Evolutionary conservation across 30 jellyfish, hydroid and myxozoan species (phyloP), one percentile per base, ranked within the genome.

Genomic region (Hydractinia symbiolongicarpus): DNA sequence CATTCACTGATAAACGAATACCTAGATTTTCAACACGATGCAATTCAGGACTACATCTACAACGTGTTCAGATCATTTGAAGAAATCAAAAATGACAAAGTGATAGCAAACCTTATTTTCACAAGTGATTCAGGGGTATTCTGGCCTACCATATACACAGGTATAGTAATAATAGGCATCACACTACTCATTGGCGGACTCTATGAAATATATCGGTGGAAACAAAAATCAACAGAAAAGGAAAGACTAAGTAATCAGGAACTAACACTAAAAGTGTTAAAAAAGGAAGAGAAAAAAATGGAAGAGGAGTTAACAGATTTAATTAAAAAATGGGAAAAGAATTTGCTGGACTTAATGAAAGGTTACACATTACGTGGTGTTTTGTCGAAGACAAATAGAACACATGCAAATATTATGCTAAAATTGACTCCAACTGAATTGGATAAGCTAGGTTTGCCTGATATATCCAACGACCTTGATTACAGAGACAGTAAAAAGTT

Each of bases 71-170:
- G 54, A 44, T 58, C 82, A 16, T 49, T 79, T 5, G 81, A 64
- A 61, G 85, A 79, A 50, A 21, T 79, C 40, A 61, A 66, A 57
- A 61, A 16, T 53, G 17, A 50, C 21, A 66, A 11, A 52, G 66
- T 79, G 6, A 83, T 51, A 79, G 87, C 87, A 52, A 79, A 79
- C 66, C n/a, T 79, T 6, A 52, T 79, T 49, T 79, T 79, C 50
- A 79, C 87, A 49, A 79, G 84, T 9, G 51, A 79, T 7, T 79
- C 87, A 4, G 87, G 87, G 6, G 53, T 79, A 7, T 79, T 52
- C 50, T 9, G 60, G 60, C 67, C 72, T 4, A 67, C 60, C 4
- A 20, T 79, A 57, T 58, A 58, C 40, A 9, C 50, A 9, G n/a
- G 87, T 61, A 44, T 67, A 79, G 15, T 40, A 9, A 79, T 79